phyloP scores from a whole-genome alignment of 2,888 invertebrate species.

The Apotomis turbidana region DNA sequence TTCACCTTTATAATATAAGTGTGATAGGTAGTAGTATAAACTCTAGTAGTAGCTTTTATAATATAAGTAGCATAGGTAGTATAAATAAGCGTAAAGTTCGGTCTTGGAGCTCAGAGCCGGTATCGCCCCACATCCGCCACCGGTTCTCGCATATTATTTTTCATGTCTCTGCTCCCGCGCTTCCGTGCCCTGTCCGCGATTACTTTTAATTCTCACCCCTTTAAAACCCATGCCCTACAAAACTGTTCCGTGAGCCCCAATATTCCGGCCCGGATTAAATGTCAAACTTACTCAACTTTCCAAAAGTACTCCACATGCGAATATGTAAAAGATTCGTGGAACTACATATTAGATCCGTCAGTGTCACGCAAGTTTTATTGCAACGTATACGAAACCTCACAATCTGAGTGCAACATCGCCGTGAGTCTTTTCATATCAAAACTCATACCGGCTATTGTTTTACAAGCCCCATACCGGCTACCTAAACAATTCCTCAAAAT shows the following conservation, averaged over 20 bases:
- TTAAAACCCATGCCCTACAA: conserved; percentile 67
- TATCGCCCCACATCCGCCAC: conserved; percentile 62
- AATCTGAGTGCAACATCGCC: conserved; percentile 61
- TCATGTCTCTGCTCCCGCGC: conserved; percentile 72
- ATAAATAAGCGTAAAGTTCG: not conserved
- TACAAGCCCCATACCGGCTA: conserved; percentile 65
- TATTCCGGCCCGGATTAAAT: conserved; percentile 50
- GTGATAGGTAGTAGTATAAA: too few species aligned
- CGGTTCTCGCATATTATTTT: conserved; percentile 68
- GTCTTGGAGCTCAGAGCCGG: conserved; percentile 57
- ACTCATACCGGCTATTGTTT: conserved; percentile 59
- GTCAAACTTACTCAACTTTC: not conserved
- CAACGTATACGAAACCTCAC: conserved; percentile 69
- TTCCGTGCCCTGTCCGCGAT: conserved; percentile 66
- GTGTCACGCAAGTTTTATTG: conserved; percentile 79
- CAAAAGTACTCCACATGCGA: conserved; percentile 23
- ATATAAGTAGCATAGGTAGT: not conserved
- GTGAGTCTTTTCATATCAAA: conserved; percentile 59
- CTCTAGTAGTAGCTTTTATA: too few species aligned
- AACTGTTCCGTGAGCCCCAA: conserved; percentile 64
- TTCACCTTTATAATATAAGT: too few species aligned
- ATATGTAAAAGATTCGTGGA: conserved; percentile 39
- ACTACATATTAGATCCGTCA: conserved; percentile 76
- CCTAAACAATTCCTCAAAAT: conserved; percentile 75
- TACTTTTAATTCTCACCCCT: conserved; percentile 75